phyloP scores from a whole-genome alignment of 2,888 invertebrate species.

The Salpingus planirostris region DNA sequence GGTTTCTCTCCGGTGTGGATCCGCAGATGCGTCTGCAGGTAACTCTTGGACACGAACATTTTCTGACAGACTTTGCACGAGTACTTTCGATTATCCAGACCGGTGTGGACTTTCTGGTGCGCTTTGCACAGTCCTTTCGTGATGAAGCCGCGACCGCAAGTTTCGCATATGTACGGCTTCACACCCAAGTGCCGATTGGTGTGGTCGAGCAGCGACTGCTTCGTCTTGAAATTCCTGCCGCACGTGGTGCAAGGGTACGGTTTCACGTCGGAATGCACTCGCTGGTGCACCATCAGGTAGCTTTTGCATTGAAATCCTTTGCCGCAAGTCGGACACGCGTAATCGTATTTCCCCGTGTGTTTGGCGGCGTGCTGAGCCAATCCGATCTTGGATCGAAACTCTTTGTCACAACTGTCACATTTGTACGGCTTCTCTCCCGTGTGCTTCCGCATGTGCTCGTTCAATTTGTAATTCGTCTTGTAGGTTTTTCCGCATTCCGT shows the following conservation, averaged over 20 bases:
- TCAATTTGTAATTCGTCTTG: constrained; percentile 51
- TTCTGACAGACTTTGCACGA: constrained; percentile 52
- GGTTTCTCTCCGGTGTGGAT: constrained; percentile 54
- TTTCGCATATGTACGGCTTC: constrained; percentile 50
- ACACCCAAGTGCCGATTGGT: constrained; percentile 52
- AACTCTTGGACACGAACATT: constrained; percentile 53
- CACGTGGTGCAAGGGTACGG: constrained; percentile 51
- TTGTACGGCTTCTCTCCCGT: constrained; percentile 53
- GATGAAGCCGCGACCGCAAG: constrained; percentile 50
- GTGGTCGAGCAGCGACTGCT: constrained; percentile 51
- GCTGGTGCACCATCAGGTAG: constrained; percentile 51
- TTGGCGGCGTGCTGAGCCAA: constrained; percentile 52
- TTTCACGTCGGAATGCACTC: constrained; percentile 51
- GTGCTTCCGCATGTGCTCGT: constrained; percentile 51
- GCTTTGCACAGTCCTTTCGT: constrained; percentile 52
- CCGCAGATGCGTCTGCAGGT: constrained; percentile 49
- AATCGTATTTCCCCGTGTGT: constrained; percentile 51
- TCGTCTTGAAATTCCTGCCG: constrained; percentile 50
- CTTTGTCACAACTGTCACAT: constrained; percentile 49
- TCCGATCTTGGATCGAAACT: constrained; percentile 53
- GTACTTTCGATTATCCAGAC: constrained; percentile 50
- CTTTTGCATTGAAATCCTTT: constrained; percentile 55
- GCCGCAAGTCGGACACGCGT: constrained; percentile 49
- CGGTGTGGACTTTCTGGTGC: constrained; percentile 51
- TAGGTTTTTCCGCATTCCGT: constrained; percentile 50